Conservation (phyloP, 2,797 vertebrate species). For the Benthosema pterotum region DNA sequence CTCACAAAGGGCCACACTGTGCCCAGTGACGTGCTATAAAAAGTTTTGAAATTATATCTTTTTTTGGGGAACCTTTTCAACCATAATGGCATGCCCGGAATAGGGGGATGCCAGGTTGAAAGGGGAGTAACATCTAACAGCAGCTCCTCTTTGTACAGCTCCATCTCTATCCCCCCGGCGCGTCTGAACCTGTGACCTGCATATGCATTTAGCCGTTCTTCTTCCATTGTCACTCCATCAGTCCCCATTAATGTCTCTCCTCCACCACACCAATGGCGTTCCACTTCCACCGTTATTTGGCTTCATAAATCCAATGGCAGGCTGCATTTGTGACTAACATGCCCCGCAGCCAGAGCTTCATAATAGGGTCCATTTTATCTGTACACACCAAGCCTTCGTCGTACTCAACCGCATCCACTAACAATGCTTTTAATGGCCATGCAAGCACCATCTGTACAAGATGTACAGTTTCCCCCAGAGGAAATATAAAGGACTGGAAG, state of each 20-base stretch:
- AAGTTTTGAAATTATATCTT: too few relatives aligned
- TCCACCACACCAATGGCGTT: slow-evolving; percentile 42
- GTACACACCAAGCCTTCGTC: slow-evolving; percentile 34
- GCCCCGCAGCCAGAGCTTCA: slow-evolving; percentile 53
- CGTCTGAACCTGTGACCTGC: slow-evolving; percentile 9
- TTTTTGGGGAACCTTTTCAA: too few relatives aligned
- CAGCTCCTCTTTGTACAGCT: neutral
- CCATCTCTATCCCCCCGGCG: neutral
- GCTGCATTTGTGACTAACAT: slow-evolving; percentile 61
- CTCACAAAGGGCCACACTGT: too few relatives aligned
- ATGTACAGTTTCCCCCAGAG: slow-evolving; percentile 36
- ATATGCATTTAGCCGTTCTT: slow-evolving; percentile 24
- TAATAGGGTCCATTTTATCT: slow-evolving; percentile 64
- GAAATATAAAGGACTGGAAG: slow-evolving; percentile 44
- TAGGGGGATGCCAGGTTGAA: too few relatives aligned
- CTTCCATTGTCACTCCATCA: slow-evolving; percentile 50
- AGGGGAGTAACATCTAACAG: neutral
- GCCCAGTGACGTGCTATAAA: too few relatives aligned
- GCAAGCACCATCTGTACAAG: slow-evolving; percentile 42
- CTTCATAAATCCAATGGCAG: slow-evolving; percentile 64
- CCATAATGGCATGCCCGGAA: too few relatives aligned
- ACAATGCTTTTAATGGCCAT: slow-evolving; percentile 64
- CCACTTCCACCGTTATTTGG: slow-evolving; percentile 42
- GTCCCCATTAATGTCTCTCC: slow-evolving; percentile 52
- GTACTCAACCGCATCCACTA: slow-evolving; percentile 58